These are phyloP conservation scores for Heterotilapia buettikoferi DNA, from an alignment of 2,113 vertebrate genomes.

Conservation along the genomic window DNA sequence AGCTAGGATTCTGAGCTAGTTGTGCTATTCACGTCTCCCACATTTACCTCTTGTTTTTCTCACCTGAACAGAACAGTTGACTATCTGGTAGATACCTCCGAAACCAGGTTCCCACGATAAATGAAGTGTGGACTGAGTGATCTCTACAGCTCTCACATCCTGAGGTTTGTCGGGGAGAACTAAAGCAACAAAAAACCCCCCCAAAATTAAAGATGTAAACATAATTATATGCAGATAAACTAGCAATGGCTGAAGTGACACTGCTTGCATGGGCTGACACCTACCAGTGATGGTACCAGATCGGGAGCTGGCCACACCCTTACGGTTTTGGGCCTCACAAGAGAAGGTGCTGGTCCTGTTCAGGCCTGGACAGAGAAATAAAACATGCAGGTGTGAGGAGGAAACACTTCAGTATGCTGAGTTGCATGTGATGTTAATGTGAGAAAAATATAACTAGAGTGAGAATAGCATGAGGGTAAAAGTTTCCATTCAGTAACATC, in stretches of 20 bases:
- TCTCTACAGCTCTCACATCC: conserved; percentile 58
- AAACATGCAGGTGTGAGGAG: neutral
- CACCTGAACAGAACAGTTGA: conserved; percentile 81
- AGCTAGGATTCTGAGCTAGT: neutral
- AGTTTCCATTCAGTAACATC: neutral
- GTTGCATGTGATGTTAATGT: neutral
- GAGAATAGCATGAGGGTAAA: neutral
- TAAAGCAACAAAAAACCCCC: conserved; percentile 13
- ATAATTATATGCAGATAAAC: neutral
- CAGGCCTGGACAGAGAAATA: conserved; percentile 64
- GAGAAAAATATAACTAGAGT: neutral
- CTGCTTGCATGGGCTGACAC: neutral
- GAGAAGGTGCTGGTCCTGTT: conserved; percentile 82
- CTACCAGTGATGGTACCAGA: conserved; percentile 80
- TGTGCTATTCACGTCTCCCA: neutral
- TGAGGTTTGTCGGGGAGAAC: conserved; percentile 76
- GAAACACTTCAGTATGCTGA: neutral
- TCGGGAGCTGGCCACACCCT: conserved; percentile 82
- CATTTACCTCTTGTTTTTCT: neutral
- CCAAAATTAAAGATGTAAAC: neutral
- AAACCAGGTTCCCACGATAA: conserved; percentile 78
- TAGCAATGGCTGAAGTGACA: too few relatives aligned
- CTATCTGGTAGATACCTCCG: conserved; percentile 76
- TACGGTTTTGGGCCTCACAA: conserved; percentile 84
- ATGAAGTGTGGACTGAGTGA: conserved; percentile 62